Base-by-base conservation (phyloP, 92 coral and sea anemone genomes). In the Metridium senile region DNA sequence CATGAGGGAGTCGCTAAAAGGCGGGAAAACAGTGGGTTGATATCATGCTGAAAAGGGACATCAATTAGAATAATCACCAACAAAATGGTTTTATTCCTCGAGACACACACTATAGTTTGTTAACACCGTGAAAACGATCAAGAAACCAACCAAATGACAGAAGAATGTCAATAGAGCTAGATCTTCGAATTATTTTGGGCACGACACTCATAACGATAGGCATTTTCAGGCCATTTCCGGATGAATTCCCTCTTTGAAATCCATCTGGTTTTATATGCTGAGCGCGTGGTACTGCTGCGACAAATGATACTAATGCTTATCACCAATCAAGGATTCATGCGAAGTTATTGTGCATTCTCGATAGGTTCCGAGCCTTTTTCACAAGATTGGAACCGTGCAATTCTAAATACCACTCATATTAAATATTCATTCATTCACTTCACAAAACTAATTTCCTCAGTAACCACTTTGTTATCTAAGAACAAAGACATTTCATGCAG, bases 391-490 rank as follows among this genome's bases (percentile, higher is more conserved):
- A n/a, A n/a, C n/a, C n/a, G n/a, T n/a, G n/a, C n/a, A n/a, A n/a
- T n/a, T n/a, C 51, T 54, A 54, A 54, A 54, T 54, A 3, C 59
- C 16, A 16, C 23, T 21, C n/a, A 54, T 39, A 54, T 54, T 54
- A 54, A 54, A 21, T 54, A 59, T 22, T 26, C 22, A 59, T 59
- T 59, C 66, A 54, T 26, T 26, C 32, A 1, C 16, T 7, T 26
- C 16, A 21, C 3, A 26, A 59, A 59, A 59, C 66, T 59, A 29
- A 59, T 59, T 59, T 59, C 66, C 66, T 59, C 13, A 26, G n/a
- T n/a, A n/a, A n/a, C 11, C 32, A 59, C 31, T 59, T 22, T 59
- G 66, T 59, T 59, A 59, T 10, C 23, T 26, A 23, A 22, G 33
- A 59, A 59, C 66, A 59, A 59, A 59, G 33, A 19, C 7, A 20